Conservation (phyloP, 2,888 invertebrate species). For the Tipula unca region DNA sequence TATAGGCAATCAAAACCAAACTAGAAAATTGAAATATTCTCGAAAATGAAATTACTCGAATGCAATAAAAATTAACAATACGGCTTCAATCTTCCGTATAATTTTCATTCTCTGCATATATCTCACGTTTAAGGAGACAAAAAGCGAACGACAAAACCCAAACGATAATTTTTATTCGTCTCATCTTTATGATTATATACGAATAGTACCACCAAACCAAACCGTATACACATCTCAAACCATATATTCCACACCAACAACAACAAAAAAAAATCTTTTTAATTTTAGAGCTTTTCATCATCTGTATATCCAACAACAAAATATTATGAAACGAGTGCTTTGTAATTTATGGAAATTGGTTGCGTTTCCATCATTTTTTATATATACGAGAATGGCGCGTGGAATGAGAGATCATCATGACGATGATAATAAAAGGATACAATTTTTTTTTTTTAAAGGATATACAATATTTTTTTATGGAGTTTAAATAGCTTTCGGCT, state of each 20-base stretch:
- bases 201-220: not conserved
- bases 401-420: not conserved
- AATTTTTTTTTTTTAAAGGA: not conserved
- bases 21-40: not conserved
- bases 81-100: not conserved
- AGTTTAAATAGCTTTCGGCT: not conserved
- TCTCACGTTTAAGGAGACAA: not conserved
- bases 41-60: not conserved
- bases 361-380: not conserved
- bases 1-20: not conserved
- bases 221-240: not conserved
- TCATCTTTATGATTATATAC: not conserved
- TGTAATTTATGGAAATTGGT: slow-evolving; percentile 14
- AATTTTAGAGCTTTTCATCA: not conserved
- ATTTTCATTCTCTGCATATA: not conserved
- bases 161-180: not conserved
- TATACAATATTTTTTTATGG: not conserved
- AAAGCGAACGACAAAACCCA: not conserved
- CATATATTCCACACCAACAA: not conserved
- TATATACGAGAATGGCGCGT: not conserved
- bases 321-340: not conserved
- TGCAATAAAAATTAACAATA: slow-evolving; percentile 4
- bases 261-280: not conserved
- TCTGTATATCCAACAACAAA: not conserved
- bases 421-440: not conserved